Evolutionary conservation across 2,888 invertebrate genomes (phyloP).

Genomic region (Crepidodera aurea): DNA sequence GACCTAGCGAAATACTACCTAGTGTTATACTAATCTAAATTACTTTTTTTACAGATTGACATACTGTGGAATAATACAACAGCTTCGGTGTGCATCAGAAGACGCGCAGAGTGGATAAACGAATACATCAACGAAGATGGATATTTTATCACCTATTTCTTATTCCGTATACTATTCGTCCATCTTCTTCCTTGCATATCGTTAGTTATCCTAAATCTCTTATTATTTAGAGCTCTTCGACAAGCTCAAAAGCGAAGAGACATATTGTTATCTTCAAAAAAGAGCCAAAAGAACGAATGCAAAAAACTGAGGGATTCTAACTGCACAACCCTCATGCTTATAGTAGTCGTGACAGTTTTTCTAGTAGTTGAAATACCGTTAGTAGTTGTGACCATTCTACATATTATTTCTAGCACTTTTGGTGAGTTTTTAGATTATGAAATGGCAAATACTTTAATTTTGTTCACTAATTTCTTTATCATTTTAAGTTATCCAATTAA

Average conservation of each 20-base stretch:
- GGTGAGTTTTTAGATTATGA: constrained; percentile 78
- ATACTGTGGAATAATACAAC: constrained; percentile 76
- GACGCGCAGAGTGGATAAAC: constrained; percentile 75
- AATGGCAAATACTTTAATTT: constrained; percentile 78
- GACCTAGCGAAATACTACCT: no score
- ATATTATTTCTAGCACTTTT: constrained; percentile 78
- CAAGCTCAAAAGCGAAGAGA: constrained; percentile 72
- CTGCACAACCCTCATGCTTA: constrained; percentile 87
- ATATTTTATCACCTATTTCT: constrained; percentile 84
- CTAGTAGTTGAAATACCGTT: constrained; percentile 84
- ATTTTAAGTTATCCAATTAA: constrained; percentile 92
- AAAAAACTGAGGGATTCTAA: constrained; percentile 81
- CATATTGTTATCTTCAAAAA: constrained; percentile 55
- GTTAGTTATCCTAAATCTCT: constrained; percentile 86
- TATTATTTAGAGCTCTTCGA: constrained; percentile 86
- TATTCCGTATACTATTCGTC: constrained; percentile 90
- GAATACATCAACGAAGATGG: constrained; percentile 72
- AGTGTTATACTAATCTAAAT: no score
- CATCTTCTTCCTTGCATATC: constrained; percentile 89
- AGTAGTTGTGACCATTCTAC: constrained; percentile 82
- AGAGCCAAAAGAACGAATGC: constrained; percentile 75
- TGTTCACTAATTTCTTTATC: constrained; percentile 90
- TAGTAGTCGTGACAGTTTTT: constrained; percentile 86
- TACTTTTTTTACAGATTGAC: constrained; percentile 64
- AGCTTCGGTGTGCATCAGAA: constrained; percentile 72